These are phyloP conservation scores for Heterotis niloticus DNA, from an alignment of 2,113 vertebrate species.

Conservation along the genomic window DNA sequence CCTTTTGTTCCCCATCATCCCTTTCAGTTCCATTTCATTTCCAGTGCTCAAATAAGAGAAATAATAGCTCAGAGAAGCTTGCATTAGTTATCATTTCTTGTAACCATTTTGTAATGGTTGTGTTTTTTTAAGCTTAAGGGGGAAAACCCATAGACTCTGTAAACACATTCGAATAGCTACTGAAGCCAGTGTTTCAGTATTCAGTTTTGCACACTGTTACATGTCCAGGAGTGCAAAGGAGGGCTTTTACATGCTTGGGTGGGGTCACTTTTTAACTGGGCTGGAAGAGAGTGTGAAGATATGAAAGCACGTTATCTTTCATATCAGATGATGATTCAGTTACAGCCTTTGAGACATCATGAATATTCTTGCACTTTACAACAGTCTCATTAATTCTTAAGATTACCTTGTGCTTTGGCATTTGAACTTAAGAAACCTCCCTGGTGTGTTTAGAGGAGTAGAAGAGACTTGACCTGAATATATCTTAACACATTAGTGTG, in stretches of 20 bases:
- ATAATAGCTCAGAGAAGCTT: background rate
- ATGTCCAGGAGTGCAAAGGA: background rate
- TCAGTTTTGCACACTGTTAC: background rate
- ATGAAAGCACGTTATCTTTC: background rate
- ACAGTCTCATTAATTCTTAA: conserved; percentile 8
- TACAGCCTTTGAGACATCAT: background rate
- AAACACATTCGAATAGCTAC: background rate
- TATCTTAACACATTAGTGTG: conserved; percentile 15
- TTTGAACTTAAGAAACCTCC: conserved; percentile 12
- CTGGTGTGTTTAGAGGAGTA: conserved; percentile 8
- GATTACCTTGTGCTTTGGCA: background rate
- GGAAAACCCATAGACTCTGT: background rate
- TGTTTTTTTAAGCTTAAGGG: no score
- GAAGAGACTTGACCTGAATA: conserved; percentile 21
- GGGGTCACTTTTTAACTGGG: background rate
- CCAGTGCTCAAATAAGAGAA: background rate
- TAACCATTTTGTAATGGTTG: background rate
- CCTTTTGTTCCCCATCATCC: background rate
- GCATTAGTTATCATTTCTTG: background rate
- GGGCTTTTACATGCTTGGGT: background rate
- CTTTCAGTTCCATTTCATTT: background rate
- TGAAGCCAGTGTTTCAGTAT: background rate
- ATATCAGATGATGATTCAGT: background rate
- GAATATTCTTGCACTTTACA: conserved; percentile 2
- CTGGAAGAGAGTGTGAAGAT: background rate